phyloP scores from a whole-genome alignment of 2,888 invertebrate genomes.

The Abrostola tripartita region DNA sequence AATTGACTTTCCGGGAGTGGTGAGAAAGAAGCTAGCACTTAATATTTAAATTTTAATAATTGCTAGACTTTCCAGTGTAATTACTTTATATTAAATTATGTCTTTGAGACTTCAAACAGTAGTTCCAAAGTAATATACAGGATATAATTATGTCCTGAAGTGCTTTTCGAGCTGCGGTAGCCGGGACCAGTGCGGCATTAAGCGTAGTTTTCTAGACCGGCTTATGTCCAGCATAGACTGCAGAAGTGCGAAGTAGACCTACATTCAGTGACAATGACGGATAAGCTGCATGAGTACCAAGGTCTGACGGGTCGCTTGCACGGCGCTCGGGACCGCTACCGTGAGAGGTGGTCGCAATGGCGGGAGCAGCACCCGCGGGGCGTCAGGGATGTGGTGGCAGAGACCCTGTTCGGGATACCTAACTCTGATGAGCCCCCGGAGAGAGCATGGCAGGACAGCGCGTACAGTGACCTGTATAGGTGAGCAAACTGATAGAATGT shows the following conservation, averaged over 20 bases:
- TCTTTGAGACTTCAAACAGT: neutral
- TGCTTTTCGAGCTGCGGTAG: neutral
- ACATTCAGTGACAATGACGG: conserved; percentile 86
- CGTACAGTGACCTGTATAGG: conserved; percentile 81
- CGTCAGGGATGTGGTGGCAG: conserved; percentile 84
- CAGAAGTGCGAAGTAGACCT: neutral
- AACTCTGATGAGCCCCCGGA: conserved; percentile 78
- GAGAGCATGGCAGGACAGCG: conserved; percentile 76
- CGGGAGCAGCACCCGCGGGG: conserved; percentile 89
- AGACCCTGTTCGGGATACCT: conserved; percentile 80
- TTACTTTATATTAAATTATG: neutral
- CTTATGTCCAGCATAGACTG: neutral
- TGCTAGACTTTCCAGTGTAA: neutral
- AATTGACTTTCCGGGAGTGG: conserved; percentile 27
- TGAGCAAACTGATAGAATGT: conserved; percentile 43
- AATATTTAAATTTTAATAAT: too few relatives aligned
- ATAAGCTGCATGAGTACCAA: conserved; percentile 94
- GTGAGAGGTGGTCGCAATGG: conserved; percentile 89
- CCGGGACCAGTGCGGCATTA: neutral
- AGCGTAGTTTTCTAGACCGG: neutral
- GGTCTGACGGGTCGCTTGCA: conserved; percentile 92
- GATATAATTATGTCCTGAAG: neutral
- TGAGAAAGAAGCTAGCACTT: neutral
- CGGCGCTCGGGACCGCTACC: conserved; percentile 89
- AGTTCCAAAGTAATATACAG: neutral